Base-by-base conservation (phyloP, 2,888 invertebrate genomes). In the Incurvaria masculella region DNA sequence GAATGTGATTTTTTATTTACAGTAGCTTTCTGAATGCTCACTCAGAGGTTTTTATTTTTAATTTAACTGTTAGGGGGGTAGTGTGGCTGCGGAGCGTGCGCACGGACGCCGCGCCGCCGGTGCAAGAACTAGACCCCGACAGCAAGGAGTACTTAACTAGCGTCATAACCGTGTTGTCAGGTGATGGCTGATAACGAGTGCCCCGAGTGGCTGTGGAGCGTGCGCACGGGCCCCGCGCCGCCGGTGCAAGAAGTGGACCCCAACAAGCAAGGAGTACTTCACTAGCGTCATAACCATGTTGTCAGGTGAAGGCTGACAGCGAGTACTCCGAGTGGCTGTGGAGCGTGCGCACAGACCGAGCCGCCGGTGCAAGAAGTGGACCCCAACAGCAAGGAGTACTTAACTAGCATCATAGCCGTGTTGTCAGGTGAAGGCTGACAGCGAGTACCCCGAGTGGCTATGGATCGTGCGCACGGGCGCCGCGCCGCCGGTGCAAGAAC, bases 241-340 rank as follows among this genome's bases (percentile, higher is more conserved):
- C 75, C 82, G 1, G 64, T 95, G 1, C 84, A 87, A 49, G 88
- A 91, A 59, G 62, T 95, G 50, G 92, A 94, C 65, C 90, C 90
- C 3, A 78, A 84, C 59, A n/a, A 82, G 87, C 10, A 87, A 89
- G 66, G 79, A 84, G 59, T 97, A 96, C 70, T 97, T n/a, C n/a
- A n/a, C n/a, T n/a, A n/a, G n/a, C n/a, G n/a, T n/a, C n/a, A n/a
- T n/a, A n/a, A n/a, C n/a, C n/a, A n/a, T 18, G 2, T 16, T 46
- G 56, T 0, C 61, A 78, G 76, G 45, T 78, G 17, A 61, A 65
- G 47, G 61, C 62, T 0, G 75, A 75, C 61, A 63, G 65, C 20
- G 72, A 94, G 63, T 97, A 97, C 70, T 97, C 97, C 0, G 87
- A 88, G 2, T 97, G 97, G 97, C 72, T 97, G 50, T 97, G 95